Evolutionary conservation across 1,140 invertebrate genomes (phyloP), one percentile per base, ranked within the genome.

Genomic region (Heliothis subflexa): DNA sequence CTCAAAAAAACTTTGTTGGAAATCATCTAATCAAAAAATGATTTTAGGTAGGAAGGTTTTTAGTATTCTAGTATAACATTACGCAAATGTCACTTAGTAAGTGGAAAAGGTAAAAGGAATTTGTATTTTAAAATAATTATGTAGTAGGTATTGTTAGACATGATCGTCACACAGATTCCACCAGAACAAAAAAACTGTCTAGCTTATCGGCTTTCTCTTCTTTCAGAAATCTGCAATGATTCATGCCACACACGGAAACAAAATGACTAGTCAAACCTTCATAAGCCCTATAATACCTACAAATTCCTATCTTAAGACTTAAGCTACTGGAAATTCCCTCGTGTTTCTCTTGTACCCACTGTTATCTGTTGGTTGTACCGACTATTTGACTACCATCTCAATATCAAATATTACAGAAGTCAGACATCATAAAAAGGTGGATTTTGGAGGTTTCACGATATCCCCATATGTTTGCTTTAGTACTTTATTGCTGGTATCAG

Each of bases 341-440:
- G 40, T 64, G 61, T 45, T 64, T 64, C 28, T 14, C n/a, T 18
- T 18, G n/a, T 45, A 25, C 3, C n/a, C 25, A 4, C 11, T n/a
- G 61, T 64, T 64, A 64, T 64, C 61, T 45, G 33, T 21, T 47
- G 18, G 13, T 25, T 0, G 18, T 25, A 57, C 21, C 11, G 1
- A 33, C 59, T 62, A 68, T 68, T 68, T 68, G 64, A 68, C 64
- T 68, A 50, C 64, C 64, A 68, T 52, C 47, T 68, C 64, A 28
- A 68, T 68, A 68, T 50, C 64, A 68, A 68, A 68, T 52, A 68
- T 52, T 49, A 68, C 47, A 68, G 64, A 68, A 68, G 64, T 40
- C 18, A 25, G 10, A n/a, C 13, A 25, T 68, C 5, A 62, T 62
- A 62, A 49, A 50, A 52, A 50, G 4, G 64, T n/a, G 61, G 61